Conservation (phyloP, 2,797 vertebrate genomes). For the Cyprinodon diabolis region DNA sequence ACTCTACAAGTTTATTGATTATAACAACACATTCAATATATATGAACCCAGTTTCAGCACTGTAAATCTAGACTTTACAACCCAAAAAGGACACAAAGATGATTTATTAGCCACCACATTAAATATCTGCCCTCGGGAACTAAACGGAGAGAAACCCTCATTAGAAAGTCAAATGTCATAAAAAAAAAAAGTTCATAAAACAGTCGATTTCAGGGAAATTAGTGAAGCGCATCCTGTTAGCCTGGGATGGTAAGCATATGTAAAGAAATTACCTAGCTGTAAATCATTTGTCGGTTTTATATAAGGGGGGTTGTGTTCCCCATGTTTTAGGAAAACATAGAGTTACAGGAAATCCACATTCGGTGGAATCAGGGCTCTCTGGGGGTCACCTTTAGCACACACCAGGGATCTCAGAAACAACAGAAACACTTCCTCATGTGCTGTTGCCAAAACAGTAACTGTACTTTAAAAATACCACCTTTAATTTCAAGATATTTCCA, state of each 20-base stretch:
- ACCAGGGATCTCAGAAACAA: constrained; percentile 39
- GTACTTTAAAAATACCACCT: constrained; percentile 21
- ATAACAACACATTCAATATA: neutral
- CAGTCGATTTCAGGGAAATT: constrained; percentile 3
- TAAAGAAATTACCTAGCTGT: constrained; percentile 46
- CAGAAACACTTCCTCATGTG: constrained; percentile 37
- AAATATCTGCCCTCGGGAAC: neutral
- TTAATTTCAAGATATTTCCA: constrained; percentile 24
- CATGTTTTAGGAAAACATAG: constrained; percentile 31
- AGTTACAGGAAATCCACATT: constrained; percentile 33
- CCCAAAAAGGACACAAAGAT: neutral
- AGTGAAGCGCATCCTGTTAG: constrained; percentile 24
- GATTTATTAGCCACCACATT: neutral
- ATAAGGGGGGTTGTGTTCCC: constrained; percentile 19
- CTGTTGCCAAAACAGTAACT: constrained; percentile 28
- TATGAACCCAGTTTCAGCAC: constrained; percentile 1
- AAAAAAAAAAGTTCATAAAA: constrained; percentile 36
- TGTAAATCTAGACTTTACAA: neutral
- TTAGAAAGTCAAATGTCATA: constrained; percentile 10
- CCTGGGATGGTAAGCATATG: constrained; percentile 34
- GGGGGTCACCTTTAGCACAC: constrained; percentile 34
- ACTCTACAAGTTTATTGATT: too few species aligned
- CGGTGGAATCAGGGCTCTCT: constrained; percentile 35
- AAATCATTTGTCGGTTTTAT: constrained; percentile 48
- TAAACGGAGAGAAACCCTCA: constrained; percentile 12